phyloP scores from a whole-genome alignment of 2,888 invertebrate species.

The Drosophila mayaguana region DNA sequence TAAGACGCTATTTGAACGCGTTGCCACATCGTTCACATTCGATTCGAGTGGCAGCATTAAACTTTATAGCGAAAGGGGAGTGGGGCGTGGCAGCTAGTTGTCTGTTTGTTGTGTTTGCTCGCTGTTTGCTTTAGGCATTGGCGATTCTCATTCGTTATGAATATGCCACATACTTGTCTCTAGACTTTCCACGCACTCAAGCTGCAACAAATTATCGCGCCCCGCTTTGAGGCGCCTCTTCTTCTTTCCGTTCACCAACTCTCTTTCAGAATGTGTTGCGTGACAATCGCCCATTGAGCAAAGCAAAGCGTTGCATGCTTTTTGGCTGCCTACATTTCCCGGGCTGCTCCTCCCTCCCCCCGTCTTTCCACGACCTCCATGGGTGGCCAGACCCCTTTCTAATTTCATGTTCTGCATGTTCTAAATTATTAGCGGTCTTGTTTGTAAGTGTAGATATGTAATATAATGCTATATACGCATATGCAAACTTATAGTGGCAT shows the following conservation, averaged over 20 bases:
- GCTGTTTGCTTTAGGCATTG: constrained; percentile 7
- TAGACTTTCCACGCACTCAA: constrained; percentile 13
- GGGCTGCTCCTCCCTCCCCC: background rate
- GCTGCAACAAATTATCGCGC: constrained; percentile 9
- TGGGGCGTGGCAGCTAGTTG: background rate
- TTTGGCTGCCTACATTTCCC: constrained; percentile 38
- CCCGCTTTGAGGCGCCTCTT: background rate
- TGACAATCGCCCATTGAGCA: constrained; percentile 39
- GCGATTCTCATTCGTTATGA: constrained; percentile 26
- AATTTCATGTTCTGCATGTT: constrained; percentile 36
- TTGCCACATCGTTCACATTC: constrained; percentile 32
- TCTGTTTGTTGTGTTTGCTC: constrained; percentile 5
- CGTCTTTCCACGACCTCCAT: background rate
- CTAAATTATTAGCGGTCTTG: constrained; percentile 21
- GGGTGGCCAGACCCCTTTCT: background rate
- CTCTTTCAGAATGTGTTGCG: constrained; percentile 30
- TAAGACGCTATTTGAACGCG: constrained; percentile 10
- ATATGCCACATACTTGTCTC: constrained; percentile 9
- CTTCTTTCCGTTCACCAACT: background rate
- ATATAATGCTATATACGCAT: background rate
- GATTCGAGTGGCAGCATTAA: constrained; percentile 27
- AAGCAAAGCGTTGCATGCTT: constrained; percentile 52
- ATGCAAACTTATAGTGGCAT: too few species aligned
- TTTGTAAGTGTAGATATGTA: background rate
- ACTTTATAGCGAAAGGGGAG: background rate